Evolutionary conservation across 2,797 vertebrate species (phyloP), one percentile per base, ranked within the genome.

Genomic region (Micrastur ruficollis): DNA sequence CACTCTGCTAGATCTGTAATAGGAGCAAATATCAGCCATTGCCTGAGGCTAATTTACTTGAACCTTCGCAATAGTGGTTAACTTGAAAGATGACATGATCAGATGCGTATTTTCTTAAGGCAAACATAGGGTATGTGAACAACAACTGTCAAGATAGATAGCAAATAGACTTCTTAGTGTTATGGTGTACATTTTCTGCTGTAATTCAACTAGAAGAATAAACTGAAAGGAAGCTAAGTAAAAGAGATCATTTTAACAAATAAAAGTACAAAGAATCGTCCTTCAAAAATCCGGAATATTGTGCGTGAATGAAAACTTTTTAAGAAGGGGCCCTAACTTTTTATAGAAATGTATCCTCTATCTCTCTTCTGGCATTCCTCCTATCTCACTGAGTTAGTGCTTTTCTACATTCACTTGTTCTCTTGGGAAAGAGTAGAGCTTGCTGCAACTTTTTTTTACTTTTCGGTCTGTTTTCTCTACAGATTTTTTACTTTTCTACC

Each of bases 91-190:
- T 95, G 79, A 85, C 83, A 59, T 44, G 85, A 83, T 94, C 86
- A 88, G 72, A 94, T 70, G 40, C 3, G 1, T 58, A 74, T 93
- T 96, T 93, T 96, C 74, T 94, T 75, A 81, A 89, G 91, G 88
- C 90, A 92, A 85, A 85, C 81, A 68, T 29, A 90, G 84, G 49
- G 66, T 68, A 84, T 79, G 71, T 81, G 85, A 94, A 86, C 61
- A 84, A 56, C 88, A 93, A 93, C 92, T 97, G 95, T 91, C 89
- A 83, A 10, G 86, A 91, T 47, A 59, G 87, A 97, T 68, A 86
- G 89, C 75, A 91, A 59, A 86, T 68, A 58, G 44, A 82, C 40
- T 71, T 91, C n/a, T 34, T 89, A 29, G 55, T 79, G 49, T 66
- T 75, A 12, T 3, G 40, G 79, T 87, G 67, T 70, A 88, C 59